Conservation (phyloP, 2,888 invertebrate species). For the Lomographa bimaculata region DNA sequence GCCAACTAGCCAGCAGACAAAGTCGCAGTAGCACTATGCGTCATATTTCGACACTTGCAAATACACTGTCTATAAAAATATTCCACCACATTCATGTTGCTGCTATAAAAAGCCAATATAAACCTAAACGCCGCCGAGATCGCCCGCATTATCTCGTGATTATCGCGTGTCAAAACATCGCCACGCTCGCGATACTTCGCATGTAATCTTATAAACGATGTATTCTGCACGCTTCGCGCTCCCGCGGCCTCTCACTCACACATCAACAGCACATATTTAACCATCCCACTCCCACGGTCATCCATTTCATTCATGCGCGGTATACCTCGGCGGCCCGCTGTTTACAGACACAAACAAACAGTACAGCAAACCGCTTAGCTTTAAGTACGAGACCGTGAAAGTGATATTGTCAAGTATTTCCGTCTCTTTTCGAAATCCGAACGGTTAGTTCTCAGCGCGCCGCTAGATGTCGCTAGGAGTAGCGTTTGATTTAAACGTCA, state of each 20-base stretch:
- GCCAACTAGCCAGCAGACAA: slow-evolving; percentile 27
- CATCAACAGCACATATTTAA: slow-evolving; percentile 36
- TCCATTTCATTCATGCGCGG: slow-evolving; percentile 84
- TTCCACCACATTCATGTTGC: slow-evolving; percentile 59
- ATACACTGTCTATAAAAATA: slow-evolving; percentile 61
- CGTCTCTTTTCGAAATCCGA: slow-evolving; percentile 75
- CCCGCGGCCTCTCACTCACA: slow-evolving; percentile 51
- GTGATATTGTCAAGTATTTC: slow-evolving; percentile 80
- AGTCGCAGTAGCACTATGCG: slow-evolving; percentile 40
- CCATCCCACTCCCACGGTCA: slow-evolving; percentile 65
- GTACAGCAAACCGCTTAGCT: slow-evolving; percentile 83
- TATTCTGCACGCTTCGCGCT: slow-evolving; percentile 80
- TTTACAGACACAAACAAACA: slow-evolving; percentile 84
- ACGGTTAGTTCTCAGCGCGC: slow-evolving; percentile 44
- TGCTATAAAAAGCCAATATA: slow-evolving; percentile 80
- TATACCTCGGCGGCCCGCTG: slow-evolving; percentile 79
- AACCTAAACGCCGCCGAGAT: slow-evolving; percentile 81
- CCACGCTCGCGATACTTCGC: slow-evolving; percentile 84
- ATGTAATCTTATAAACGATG: slow-evolving; percentile 85
- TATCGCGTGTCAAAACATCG: slow-evolving; percentile 85
- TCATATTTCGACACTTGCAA: slow-evolving; percentile 55
- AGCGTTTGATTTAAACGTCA: slow-evolving; percentile 72
- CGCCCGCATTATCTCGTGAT: slow-evolving; percentile 83
- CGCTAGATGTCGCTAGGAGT: slow-evolving; percentile 77
- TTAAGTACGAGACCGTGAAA: slow-evolving; percentile 83